phyloP scores from a whole-genome alignment of 2,888 invertebrate species.

The Clanis bilineata region DNA sequence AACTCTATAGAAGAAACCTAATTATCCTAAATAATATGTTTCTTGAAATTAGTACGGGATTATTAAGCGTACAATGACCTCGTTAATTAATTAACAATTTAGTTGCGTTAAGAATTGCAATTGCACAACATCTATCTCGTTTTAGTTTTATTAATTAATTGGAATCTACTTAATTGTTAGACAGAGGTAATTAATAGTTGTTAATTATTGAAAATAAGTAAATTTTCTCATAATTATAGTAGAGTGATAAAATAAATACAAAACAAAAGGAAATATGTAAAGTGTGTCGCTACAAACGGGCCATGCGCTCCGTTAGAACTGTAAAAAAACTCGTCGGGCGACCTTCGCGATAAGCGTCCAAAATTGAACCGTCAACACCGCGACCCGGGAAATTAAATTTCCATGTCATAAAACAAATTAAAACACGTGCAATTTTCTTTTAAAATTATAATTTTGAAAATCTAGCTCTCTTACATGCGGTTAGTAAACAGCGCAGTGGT shows the following conservation, averaged over 20 bases:
- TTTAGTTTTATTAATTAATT: conserved; percentile 4
- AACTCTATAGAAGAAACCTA: conserved; percentile 14
- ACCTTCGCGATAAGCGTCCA: conserved; percentile 72
- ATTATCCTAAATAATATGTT: neutral
- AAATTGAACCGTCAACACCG: conserved; percentile 50
- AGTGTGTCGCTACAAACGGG: conserved; percentile 45
- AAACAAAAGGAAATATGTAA: conserved; percentile 51
- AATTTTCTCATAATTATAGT: neutral
- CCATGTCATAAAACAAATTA: conserved; percentile 35
- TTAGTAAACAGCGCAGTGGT: conserved; percentile 55
- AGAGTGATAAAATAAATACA: conserved; percentile 13
- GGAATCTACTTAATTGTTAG: neutral
- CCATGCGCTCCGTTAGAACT: conserved; percentile 74
- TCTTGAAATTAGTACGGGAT: conserved; percentile 4
- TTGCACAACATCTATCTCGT: neutral
- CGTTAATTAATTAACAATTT: conserved; percentile 6
- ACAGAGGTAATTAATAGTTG: neutral
- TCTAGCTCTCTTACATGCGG: conserved; percentile 47
- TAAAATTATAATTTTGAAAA: no score
- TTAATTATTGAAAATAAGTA: neutral
- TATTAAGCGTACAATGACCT: conserved; percentile 7
- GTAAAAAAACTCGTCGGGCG: conserved; percentile 75
- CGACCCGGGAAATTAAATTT: conserved; percentile 48
- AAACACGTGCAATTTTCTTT: conserved; percentile 18
- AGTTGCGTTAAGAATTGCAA: conserved; percentile 1